Evolutionary conservation across 2,888 invertebrate species (phyloP).

Genomic region (Polylopha cassiicola): DNA sequence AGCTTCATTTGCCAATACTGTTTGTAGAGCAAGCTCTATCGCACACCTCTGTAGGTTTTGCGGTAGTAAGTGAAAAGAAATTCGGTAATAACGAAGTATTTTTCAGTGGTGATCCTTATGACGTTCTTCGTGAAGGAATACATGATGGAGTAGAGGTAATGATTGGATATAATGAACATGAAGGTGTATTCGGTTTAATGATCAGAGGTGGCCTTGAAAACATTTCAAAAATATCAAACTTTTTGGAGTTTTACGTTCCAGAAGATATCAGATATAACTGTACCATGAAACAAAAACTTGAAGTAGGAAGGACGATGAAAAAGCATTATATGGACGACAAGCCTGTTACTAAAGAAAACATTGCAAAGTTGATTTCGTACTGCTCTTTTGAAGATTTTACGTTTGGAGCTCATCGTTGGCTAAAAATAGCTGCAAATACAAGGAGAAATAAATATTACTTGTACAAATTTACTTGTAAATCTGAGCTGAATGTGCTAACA

Average conservation of each 20-base stretch:
- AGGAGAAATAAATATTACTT: conserved; percentile 40
- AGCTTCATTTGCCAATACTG: conserved; percentile 29
- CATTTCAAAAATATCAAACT: conserved; percentile 35
- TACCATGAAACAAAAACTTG: no score
- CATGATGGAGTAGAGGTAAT: conserved; percentile 79
- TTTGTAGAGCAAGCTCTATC: conserved; percentile 29
- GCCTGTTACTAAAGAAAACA: no score
- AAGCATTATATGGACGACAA: no score
- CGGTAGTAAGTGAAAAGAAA: conserved; percentile 41
- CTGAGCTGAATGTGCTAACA: conserved; percentile 42
- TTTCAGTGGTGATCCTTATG: conserved; percentile 40
- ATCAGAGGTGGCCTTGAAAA: conserved; percentile 26
- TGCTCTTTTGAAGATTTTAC: conserved; percentile 35
- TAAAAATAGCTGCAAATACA: conserved; percentile 32
- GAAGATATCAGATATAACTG: no score
- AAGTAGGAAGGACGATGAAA: no score
- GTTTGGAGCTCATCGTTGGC: conserved; percentile 33
- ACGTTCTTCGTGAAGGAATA: conserved; percentile 61
- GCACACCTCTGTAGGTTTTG: conserved; percentile 32
- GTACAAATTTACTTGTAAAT: conserved; percentile 47
- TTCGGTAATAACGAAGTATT: conserved; percentile 46
- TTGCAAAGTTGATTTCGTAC: conserved; percentile 32
- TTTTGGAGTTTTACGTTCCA: conserved; percentile 45
- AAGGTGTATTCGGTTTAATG: conserved; percentile 66
- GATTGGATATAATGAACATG: conserved; percentile 82